These are phyloP conservation scores for Pantherophis vulpinus DNA, from an alignment of 2,797 vertebrate genomes.

Conservation along the genomic window DNA sequence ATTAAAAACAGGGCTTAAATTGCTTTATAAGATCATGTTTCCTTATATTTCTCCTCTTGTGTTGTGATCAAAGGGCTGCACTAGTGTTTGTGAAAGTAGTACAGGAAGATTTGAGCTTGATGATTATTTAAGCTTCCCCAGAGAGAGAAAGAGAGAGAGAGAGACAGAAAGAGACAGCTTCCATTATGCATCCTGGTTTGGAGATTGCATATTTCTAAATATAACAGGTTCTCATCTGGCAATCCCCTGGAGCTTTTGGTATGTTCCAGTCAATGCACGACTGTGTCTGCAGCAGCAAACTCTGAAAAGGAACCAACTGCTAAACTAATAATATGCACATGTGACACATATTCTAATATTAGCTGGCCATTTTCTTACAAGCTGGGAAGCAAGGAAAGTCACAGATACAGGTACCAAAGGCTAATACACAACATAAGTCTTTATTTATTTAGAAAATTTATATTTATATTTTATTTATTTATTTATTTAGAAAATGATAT, in stretches of 20 bases:
- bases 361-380: slow-evolving; percentile 32
- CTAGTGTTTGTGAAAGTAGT: slow-evolving; percentile 50
- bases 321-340: slow-evolving; percentile 42
- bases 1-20: slow-evolving; percentile 63
- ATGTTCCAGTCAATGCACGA: slow-evolving; percentile 34
- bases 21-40: slow-evolving; percentile 62
- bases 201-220: slow-evolving; percentile 31
- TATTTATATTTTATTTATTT: not conserved
- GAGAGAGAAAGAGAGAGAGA: slow-evolving; percentile 48
- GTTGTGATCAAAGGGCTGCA: slow-evolving; percentile 68
- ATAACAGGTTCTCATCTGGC: slow-evolving; percentile 36
- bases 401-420: not conserved
- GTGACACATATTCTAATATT: slow-evolving; percentile 9
- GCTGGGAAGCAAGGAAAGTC: not conserved
- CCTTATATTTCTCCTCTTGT: slow-evolving; percentile 68
- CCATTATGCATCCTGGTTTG: slow-evolving; percentile 34
- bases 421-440: slow-evolving; percentile 15
- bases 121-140: slow-evolving; percentile 62
- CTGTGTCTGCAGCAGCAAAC: slow-evolving; percentile 23
- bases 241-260: slow-evolving; percentile 40
- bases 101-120: slow-evolving; percentile 56
- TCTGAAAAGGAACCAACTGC: slow-evolving; percentile 35
- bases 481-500: not conserved
- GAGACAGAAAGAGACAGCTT: slow-evolving; percentile 48
- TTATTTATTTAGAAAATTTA: not conserved